A percentile compares a stretch with the other conserved stretches of the same genome.
phyloP scores from a whole-genome alignment of 2,888 invertebrate species.

The Hedychridium roseum region DNA sequence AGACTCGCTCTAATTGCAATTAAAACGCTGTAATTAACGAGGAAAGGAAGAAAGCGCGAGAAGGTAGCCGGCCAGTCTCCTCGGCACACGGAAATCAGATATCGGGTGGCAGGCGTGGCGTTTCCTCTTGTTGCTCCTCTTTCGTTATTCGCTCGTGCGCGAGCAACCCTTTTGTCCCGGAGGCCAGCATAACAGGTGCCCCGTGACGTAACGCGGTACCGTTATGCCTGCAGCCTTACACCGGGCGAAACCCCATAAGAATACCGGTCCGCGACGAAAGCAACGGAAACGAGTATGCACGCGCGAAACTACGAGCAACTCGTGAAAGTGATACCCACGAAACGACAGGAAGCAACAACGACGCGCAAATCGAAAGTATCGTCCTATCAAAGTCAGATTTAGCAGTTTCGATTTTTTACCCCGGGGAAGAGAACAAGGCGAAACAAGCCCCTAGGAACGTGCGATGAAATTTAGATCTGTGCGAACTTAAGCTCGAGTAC shows the following conservation, averaged over 20 bases:
- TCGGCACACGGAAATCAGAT: constrained; percentile 49
- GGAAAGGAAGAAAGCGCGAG: constrained; percentile 24
- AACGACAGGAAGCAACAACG: constrained; percentile 20
- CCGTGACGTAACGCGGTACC: constrained; percentile 56
- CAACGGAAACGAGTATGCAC: no score
- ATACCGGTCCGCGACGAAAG: no score
- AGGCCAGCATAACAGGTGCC: constrained; percentile 52
- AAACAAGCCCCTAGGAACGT: no score
- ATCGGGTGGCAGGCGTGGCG: constrained; percentile 37
- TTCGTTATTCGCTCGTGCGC: constrained; percentile 11
- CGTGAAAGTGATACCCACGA: constrained; percentile 18
- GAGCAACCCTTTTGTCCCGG: constrained; percentile 46
- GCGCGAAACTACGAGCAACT: no score
- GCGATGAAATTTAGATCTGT: no score
- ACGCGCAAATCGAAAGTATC: no score
- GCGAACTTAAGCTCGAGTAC: no score
- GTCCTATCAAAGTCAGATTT: no score
- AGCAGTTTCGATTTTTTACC: no score
- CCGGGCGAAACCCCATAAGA: constrained; percentile 49
- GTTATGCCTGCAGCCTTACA: constrained; percentile 42
- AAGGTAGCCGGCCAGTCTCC: constrained; percentile 23
- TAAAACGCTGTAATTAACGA: no score
- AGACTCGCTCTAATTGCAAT: no score
- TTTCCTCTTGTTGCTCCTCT: constrained; percentile 9
- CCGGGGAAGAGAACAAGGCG: not conserved